Base-by-base conservation (phyloP, 2,888 invertebrate species). In the Lycia hirtaria region DNA sequence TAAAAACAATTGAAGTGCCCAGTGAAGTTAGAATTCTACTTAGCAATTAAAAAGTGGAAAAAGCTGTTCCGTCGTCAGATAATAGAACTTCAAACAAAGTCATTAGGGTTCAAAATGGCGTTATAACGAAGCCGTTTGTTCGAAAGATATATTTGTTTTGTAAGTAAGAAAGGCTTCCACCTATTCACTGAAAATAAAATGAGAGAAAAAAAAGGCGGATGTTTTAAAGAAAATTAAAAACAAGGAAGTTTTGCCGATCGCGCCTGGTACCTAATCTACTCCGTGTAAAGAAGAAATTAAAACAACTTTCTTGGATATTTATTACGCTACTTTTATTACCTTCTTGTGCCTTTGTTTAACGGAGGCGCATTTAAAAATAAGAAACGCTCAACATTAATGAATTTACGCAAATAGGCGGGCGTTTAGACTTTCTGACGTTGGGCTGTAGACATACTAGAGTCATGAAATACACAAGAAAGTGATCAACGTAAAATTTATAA, bases 211-310 rank as follows among this genome's bases (percentile, higher is more conserved):
- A 91, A 62, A 51, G 40, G 81, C 83, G 81, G 78, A 87, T 88
- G 88, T 91, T 88, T 88, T 90, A 87, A 91, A 91, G 88, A 90
- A 92, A 92, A 91, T 91, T 90, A 89, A 92, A 91, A 89, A 90
- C 86, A 87, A 81, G 88, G 85, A 91, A 91, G 88, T 89, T 89
- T 83, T 81, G 77, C 85, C 87, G 85, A 90, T 90, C 83, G 88
- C 81, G 87, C 85, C 85, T 77, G 82, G 81, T 85, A 75, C 80
- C 73, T 79, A 88, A 90, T 90, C 88, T 87, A 79, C 83, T 86
- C 78, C 89, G 87, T 89, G 85, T 87, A 88, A 88, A 87, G 84
- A 87, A 88, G 88, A 91, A 91, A 91, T 91, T 90, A 89, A 90
- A 90, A 88, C 87, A 88, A 91, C 88, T 90, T 88, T 85, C 87